Evolutionary conservation across 64 coral and sea anemone species (phyloP), one percentile per base, ranked within the genome.

Genomic region (Stichodactyla helianthus): DNA sequence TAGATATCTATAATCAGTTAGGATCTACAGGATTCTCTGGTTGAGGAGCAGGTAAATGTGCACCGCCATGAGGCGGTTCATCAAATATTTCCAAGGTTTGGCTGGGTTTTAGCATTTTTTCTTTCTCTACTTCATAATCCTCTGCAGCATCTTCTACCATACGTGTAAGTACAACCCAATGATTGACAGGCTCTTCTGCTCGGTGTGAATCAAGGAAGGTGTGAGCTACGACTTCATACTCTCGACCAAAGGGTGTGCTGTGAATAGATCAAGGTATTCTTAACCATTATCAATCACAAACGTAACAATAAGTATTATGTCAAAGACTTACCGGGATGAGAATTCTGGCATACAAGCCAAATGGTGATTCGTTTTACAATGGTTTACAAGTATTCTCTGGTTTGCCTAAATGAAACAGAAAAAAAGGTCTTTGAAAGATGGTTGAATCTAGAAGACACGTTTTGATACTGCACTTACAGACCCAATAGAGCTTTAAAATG

Each of bases 171-270:
- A 99, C 89, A 6, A 99, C 97, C 97, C 97, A 99, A 52, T 93
- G 97, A 52, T 99, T 99, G 12, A 84, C 59, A 5, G 97, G 97
- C 77, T 55, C 93, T 54, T 99, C 97, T 20, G 97, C 97, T 77
- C 91, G 91, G 53, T 99, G 97, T 13, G 97, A 99, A 27, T 99
- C 93, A 5, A 95, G 62, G 16, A 87, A 92, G 1, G 97, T 95
- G 25, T 99, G 91, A 20, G 97, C 87, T 9, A 74, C 91, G 15
- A 99, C 85, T n/a, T 99, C 97, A 51, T 67, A 91, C 62, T 99
- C 97, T 77, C 97, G 88, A 17, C 97, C 97, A 86, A 99, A 99
- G 22, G 93, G 93, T 61, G 97, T 99, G 81, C 96, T 98, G 59
- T 23, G 10, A 13, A 77, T 5, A 10, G 12, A 31, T 27, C 11